Base-by-base conservation (phyloP, 1,140 invertebrate genomes). In the Drosophila eugracilis region DNA sequence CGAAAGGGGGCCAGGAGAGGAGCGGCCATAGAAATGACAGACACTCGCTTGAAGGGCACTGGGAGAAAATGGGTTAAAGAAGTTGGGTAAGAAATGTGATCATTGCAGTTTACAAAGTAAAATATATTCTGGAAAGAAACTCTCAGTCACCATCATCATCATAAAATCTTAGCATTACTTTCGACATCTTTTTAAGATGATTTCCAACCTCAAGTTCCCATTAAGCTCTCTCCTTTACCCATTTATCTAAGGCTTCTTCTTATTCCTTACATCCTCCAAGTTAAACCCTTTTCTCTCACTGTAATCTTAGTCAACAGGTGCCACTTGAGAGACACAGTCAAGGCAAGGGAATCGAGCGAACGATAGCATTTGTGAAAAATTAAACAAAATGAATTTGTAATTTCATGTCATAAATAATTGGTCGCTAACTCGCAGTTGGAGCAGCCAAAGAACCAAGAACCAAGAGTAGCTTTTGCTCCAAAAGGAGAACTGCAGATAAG, bases 351-450 rank as follows among this genome's bases (percentile, higher is more conserved):
- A 15, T 45, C 30, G 24, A 36, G 42, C 14, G 5, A 34, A 50
- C 47, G 55, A 53, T 36, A 53, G 65, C 72, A 55, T 88, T 88
- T 83, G 71, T 90, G 89, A 90, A 90, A 90, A 90, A 90, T 90
- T 89, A 79, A 90, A 81, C 89, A 89, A 91, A 91, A 91, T 91
- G 89, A 89, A 89, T 90, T 91, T 89, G 89, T 91, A 91, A 91
- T 90, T 91, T 90, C 78, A 89, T 91, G 89, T 90, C 89, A 91
- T 91, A 91, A 91, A 90, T 90, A 90, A 91, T 90, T 91, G 89
- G 78, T 53, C 89, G 66, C 89, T 90, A 86, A 90, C 81, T 83
- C 53, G 59, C 72, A 34, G 74, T 69, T 83, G 69, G 47, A 60
- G 57, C 63, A 21, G n/a, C n/a, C n/a, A n/a, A n/a, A 74, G 44